A percentile compares a stretch with the other conserved stretches of the same genome.
Conservation (phyloP, 2,797 vertebrate species). For the Urosaurus nigricauda region DNA sequence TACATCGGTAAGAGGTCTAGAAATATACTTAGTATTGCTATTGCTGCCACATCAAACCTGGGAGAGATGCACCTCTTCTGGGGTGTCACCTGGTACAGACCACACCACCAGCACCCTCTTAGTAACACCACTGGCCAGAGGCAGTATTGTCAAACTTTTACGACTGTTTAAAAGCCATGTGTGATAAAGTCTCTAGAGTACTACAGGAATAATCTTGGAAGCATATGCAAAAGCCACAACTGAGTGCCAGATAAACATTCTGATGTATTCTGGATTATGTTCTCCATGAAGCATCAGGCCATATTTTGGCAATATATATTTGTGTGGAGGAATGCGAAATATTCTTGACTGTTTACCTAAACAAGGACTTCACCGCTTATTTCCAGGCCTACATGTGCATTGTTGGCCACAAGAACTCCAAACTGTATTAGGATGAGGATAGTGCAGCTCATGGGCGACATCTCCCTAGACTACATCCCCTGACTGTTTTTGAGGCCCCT, state of each 20-base stretch:
- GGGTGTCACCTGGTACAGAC: no score
- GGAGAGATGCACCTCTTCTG: no score
- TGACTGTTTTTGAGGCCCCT: no score
- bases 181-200: conserved; percentile 17
- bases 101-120: no score
- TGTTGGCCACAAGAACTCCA: conserved; percentile 42
- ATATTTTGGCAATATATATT: conserved; percentile 59
- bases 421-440: not conserved
- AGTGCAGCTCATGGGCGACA: no score
- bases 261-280: conserved; percentile 45
- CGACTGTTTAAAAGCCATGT: no score
- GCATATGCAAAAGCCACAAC: conserved; percentile 60
- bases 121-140: no score
- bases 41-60: no score
- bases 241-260: conserved; percentile 56
- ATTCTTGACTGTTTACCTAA: conserved; percentile 62
- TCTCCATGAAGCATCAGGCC: conserved; percentile 44
- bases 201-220: conserved; percentile 56
- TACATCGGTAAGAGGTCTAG: no score
- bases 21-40: no score
- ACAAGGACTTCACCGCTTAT: conserved; percentile 64
- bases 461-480: no score
- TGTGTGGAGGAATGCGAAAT: conserved; percentile 69
- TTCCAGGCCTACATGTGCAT: conserved; percentile 55
- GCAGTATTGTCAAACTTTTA: no score